Evolutionary conservation across 2,113 vertebrate genomes (phyloP), one percentile per base, ranked within the genome.

Genomic region (Ranitomeya imitator): DNA sequence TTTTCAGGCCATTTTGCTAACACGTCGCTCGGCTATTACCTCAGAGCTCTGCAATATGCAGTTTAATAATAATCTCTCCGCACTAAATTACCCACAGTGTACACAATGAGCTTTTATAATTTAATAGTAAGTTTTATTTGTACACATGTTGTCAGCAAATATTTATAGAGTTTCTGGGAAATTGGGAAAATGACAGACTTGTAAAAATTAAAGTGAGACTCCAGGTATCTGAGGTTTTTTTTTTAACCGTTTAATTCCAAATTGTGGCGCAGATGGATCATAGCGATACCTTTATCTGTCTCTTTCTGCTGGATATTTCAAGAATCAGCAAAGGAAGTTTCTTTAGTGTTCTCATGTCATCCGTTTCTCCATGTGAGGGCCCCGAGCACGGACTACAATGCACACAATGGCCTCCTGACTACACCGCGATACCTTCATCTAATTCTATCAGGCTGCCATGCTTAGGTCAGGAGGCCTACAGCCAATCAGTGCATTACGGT

Each of bases 31-130:
- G 59, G 37, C 77, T 71, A 23, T 87, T 80, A 63, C 63, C 80
- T 59, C 54, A 37, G 23, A 59, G 67, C 83, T 55, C 54, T 59
- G 61, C 63, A 80, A 81, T 87, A 71, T 57, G 79, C 61, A 80
- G 31, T 74, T 87, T 79, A 71, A 87, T 87, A 69, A 59, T 59
- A 81, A 18, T 80, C 80, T 69, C 65, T 87, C 55, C 85, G 31
- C 79, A 79, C 51, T 86, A 19, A 78, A 67, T 79, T 86, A 86
- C 85, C 85, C 60, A 86, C 60, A 31, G 76, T 52, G 85, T 65
- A 52, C 61, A 26, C 84, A n/a, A 60, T 54, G 76, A 52, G 61
- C n/a, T 65, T 79, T 57, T 86, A n/a, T 31, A 86, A 86, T 79
- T 21, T 52, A 86, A 86, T 79, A 79, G 74, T 79, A 79, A 78